Evolutionary conservation across 2,888 invertebrate genomes (phyloP).

Genomic region (Venusia cambrica): DNA sequence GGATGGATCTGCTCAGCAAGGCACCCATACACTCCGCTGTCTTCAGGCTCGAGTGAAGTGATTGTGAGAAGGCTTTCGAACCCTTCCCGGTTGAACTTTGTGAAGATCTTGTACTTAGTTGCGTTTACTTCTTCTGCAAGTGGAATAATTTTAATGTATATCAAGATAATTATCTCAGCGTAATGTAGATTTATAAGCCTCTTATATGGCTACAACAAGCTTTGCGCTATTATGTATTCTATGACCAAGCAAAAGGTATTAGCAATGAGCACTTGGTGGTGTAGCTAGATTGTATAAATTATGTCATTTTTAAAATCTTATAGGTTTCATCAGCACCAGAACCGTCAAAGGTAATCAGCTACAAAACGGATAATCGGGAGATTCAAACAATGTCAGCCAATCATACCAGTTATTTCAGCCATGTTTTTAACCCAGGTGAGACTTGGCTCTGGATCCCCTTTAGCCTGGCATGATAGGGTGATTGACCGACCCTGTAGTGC

Average conservation of each 20-base stretch:
- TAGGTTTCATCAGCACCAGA: too few species aligned
- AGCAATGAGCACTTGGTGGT: too few species aligned
- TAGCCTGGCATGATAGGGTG: slow-evolving; percentile 57
- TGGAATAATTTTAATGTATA: background rate
- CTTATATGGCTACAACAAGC: too few species aligned
- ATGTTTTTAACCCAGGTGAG: slow-evolving; percentile 54
- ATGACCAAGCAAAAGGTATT: too few species aligned
- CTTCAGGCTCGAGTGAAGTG: slow-evolving; percentile 46
- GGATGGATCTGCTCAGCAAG: slow-evolving; percentile 48
- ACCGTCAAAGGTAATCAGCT: too few species aligned
- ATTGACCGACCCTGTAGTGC: slow-evolving; percentile 56
- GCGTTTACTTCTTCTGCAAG: slow-evolving; percentile 35
- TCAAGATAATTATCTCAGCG: too few species aligned
- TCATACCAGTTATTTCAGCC: slow-evolving; percentile 46
- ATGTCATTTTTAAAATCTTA: too few species aligned
- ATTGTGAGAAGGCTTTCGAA: slow-evolving; percentile 62
- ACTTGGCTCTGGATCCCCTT: slow-evolving; percentile 61
- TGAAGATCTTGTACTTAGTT: slow-evolving; percentile 55
- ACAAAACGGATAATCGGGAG: too few species aligned
- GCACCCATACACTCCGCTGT: slow-evolving; percentile 56
- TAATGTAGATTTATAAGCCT: too few species aligned
- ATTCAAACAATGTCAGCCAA: too few species aligned
- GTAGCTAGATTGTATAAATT: too few species aligned
- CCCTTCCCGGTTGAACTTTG: slow-evolving; percentile 57
- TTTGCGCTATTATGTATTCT: too few species aligned